Evolutionary conservation across 2,888 invertebrate genomes (phyloP), one percentile per base, ranked within the genome.

Genomic region (Eurytoma californica): DNA sequence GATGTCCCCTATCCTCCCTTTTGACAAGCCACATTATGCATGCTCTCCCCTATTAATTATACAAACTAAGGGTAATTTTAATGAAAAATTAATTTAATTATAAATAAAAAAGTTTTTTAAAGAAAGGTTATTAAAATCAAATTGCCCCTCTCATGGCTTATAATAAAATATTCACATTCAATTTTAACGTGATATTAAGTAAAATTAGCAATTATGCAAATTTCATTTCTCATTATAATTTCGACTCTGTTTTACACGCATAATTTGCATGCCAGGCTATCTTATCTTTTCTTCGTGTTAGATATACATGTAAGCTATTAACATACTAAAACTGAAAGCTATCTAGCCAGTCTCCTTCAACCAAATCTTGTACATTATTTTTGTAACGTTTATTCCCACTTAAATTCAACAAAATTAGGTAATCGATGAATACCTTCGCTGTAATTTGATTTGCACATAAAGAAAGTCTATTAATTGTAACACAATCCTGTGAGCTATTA

Each of bases 141-240:
- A 39, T 39, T 39, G 7, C 7, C 7, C 9, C 39, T 39, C 39
- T 39, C 39, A 9, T 39, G 7, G 39, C 9, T 0, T 9, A 39
- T 39, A 39, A 39, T 39, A 39, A 39, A 39, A 63, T 18, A 63
- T 60, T 58, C 24, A 28, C 16, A 39, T 65, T 47, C 58, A 60
- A 74, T 60, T 14, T 60, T 51, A 24, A 4, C 47, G 61, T 47
- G 2, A 55, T n/a, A 61, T 55, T 63, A 53, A 55, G 60, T 55
- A 51, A 60, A 49, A 63, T 76, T 39, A 51, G 7, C 24, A 69
- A 69, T 76, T 69, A 76, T 69, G 61, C 28, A 69, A 63, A 76
- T 69, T 55, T 28, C 24, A 58, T 58, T 57, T 20, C 49, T 69
- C 51, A 30, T 51, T 55, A 39, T 13, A n/a, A 61, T 76, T 39